A percentile compares a stretch with the other conserved stretches of the same genome.
Evolutionary conservation across 2,888 invertebrate species (phyloP).

Genomic region (Acleris literana): DNA sequence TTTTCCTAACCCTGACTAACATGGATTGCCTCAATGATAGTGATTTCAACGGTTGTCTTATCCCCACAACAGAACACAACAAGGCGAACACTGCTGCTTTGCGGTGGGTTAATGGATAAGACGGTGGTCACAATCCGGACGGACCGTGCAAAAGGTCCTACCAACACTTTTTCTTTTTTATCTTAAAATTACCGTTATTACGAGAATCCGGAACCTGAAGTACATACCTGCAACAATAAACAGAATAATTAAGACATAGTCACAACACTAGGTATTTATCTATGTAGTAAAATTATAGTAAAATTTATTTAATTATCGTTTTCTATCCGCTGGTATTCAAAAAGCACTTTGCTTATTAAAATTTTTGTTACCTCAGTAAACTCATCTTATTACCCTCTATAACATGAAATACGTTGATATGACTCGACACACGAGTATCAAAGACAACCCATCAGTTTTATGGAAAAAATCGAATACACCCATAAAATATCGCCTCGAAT

Average conservation of each 20-base stretch:
- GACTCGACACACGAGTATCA: background rate
- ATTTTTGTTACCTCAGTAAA: conserved; percentile 2
- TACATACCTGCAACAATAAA: conserved; percentile 33
- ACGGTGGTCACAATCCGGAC: too few species aligned
- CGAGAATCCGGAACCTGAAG: background rate
- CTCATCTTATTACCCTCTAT: conserved; percentile 6
- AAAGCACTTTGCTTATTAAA: background rate
- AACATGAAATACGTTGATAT: conserved; percentile 4
- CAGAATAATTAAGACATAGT: background rate
- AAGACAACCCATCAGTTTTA: conserved; percentile 20
- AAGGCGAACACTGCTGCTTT: too few species aligned
- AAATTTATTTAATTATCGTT: too few species aligned
- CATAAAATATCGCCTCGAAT: conserved; percentile 7
- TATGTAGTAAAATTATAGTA: too few species aligned
- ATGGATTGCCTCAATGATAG: too few species aligned
- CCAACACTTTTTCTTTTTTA: too few species aligned
- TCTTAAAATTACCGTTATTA: background rate
- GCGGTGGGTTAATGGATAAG: too few species aligned
- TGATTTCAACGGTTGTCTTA: too few species aligned
- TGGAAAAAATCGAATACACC: conserved; percentile 3
- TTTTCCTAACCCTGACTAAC: too few species aligned
- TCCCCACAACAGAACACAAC: too few species aligned
- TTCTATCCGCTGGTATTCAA: background rate
- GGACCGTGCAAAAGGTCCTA: too few species aligned
- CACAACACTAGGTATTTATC: too few species aligned